A percentile compares a stretch with the other conserved stretches of the same genome.
Evolutionary conservation across 2,113 vertebrate species (phyloP).

Genomic region (Setophaga coronata): DNA sequence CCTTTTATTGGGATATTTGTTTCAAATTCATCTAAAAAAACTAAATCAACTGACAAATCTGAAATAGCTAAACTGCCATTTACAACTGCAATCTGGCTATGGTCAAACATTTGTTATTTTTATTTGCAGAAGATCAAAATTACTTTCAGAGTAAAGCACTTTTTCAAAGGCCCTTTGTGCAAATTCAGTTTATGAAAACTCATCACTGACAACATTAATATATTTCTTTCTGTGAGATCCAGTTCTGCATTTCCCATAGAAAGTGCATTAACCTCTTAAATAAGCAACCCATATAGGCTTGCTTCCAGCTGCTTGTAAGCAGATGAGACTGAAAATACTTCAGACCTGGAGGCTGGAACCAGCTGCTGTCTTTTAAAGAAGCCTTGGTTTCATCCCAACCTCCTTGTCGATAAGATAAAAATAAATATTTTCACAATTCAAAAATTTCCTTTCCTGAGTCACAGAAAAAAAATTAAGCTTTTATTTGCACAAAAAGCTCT

Average conservation of each 20-base stretch:
- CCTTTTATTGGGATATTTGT: not conserved
- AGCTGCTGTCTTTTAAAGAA: conserved; percentile 28
- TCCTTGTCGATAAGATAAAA: not conserved
- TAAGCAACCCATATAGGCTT: conserved; percentile 29
- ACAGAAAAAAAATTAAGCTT: not conserved
- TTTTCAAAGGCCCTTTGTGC: conserved; percentile 48
- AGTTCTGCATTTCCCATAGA: conserved; percentile 57
- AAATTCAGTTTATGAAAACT: conserved; percentile 63
- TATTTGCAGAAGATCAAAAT: conserved; percentile 61
- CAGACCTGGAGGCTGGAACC: conserved; percentile 36
- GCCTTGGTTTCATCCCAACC: conserved; percentile 18
- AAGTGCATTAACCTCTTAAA: conserved; percentile 48
- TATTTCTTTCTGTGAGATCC: conserved; percentile 62
- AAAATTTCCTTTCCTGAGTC: conserved; percentile 25
- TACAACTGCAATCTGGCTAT: conserved; percentile 22
- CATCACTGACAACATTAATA: conserved; percentile 65
- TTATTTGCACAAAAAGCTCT: not conserved
- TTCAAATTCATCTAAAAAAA: conserved; percentile 43
- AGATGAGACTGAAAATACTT: conserved; percentile 42
- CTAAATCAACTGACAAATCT: not conserved
- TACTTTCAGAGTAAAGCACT: conserved; percentile 51
- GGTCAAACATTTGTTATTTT: conserved; percentile 57
- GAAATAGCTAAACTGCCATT: conserved; percentile 17
- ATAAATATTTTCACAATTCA: conserved; percentile 28
- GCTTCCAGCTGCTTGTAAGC: conserved; percentile 45